These are phyloP conservation scores for Paramormyrops kingsleyae DNA, from an alignment of 2,113 vertebrate genomes.

Conservation along the genomic window DNA sequence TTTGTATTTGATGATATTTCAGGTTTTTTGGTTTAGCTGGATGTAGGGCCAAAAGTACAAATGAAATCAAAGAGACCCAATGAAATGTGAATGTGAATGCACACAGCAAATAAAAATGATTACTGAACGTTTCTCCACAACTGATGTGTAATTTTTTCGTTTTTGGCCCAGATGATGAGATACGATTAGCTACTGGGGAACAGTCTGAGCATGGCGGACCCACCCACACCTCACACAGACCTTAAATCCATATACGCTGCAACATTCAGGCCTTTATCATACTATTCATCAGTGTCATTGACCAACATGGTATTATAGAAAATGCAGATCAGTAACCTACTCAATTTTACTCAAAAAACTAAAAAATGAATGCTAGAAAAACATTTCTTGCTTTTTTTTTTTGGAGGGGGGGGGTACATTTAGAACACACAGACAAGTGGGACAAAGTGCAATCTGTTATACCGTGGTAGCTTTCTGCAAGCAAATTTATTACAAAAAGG, in stretches of 20 bases:
- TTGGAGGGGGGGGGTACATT: background rate
- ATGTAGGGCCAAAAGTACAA: background rate
- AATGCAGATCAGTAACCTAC: background rate
- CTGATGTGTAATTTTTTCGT: background rate
- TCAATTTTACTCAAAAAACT: background rate
- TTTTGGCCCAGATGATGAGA: background rate
- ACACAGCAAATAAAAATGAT: background rate
- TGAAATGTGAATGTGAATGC: background rate
- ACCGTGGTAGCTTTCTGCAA: conserved; percentile 75
- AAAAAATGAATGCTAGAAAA: background rate
- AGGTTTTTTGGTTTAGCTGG: background rate
- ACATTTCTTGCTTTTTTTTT: background rate
- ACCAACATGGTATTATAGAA: background rate
- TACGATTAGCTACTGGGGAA: background rate
- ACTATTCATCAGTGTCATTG: background rate
- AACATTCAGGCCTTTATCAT: background rate
- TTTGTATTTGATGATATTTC: background rate
- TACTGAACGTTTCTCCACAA: background rate
- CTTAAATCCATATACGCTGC: background rate
- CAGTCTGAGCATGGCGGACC: background rate
- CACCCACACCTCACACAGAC: background rate
- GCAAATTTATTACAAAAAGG: conserved; percentile 97
- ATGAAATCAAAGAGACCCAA: background rate
- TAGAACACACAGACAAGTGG: background rate
- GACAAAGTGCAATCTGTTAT: conserved; percentile 27